Base-by-base conservation (phyloP, 1,140 invertebrate species). In the Campoletis sonorensis region DNA sequence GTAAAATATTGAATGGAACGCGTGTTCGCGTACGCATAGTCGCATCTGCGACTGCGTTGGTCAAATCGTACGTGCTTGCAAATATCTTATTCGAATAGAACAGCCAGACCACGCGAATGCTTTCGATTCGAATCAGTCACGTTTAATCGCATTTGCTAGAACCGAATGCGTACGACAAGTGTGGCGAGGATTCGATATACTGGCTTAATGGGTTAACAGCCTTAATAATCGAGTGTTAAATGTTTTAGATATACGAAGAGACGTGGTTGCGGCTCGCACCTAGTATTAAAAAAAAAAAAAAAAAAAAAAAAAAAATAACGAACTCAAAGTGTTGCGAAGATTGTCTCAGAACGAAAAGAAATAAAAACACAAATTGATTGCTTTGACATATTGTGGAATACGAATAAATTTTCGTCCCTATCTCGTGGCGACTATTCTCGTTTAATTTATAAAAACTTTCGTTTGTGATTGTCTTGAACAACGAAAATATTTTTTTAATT, bases 111-210 rank as follows among this genome's bases (percentile, higher is more conserved):
- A 11, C 68, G 71, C 23, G 40, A 15, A 70, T 76, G 64, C 45
- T 77, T 82, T 79, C 76, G 21, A 82, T 79, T 70, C 33, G 70
- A 82, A 77, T 79, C 76, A 79, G 81, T 82, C 61, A 82, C 67
- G 76, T 82, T 64, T 79, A 82, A 82, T 79, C 81, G 77, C 27
- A 27, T 79, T 82, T 64, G 45, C 49, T 15, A 72, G 30, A 37
- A 23, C 33, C 45, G 40, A 49, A 73, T 54, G 81, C 79, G 81
- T n/a, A 11, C 58, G n/a, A 37, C 18, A 13, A 72, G 18, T 73
- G 64, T 23, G 73, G 45, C n/a, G 10, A 13, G 45, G 23, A 30
- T n/a, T 75, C 72, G 45, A 54, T 75, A 27, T 30, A 27, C 49
- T 45, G n/a, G 4, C 26, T 18, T n/a, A 80, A 80, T 80, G 18